Conservation (phyloP, 2,113 vertebrate genomes). For the Larimichthys polyactis region DNA sequence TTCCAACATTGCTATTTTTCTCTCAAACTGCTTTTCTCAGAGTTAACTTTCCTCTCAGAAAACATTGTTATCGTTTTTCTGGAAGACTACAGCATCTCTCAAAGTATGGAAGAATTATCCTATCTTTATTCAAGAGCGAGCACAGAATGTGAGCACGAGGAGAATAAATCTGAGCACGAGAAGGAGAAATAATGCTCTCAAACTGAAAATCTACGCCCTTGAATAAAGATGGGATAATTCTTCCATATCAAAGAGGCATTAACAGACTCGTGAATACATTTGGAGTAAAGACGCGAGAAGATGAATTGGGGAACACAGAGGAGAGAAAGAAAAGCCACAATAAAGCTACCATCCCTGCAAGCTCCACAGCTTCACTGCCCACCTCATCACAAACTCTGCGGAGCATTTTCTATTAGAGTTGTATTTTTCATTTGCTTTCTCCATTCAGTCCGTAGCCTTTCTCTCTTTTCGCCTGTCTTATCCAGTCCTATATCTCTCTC, state of each 20-base stretch:
- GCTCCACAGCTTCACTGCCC: conserved; percentile 34
- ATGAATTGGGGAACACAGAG: not conserved
- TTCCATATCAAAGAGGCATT: conserved; percentile 1
- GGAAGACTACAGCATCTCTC: conserved; percentile 4
- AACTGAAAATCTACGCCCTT: too few species aligned
- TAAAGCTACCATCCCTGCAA: not conserved
- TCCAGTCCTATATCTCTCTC: conserved; percentile 19
- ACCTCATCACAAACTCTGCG: conserved; percentile 20
- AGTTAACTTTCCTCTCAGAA: not conserved
- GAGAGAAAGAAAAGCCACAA: conserved; percentile 31
- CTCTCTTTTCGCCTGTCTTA: conserved; percentile 8
- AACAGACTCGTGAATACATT: conserved; percentile 18
- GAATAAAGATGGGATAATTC: too few species aligned
- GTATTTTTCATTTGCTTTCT: not conserved
- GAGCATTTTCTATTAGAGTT: conserved; percentile 53
- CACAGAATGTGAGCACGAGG: too few species aligned
- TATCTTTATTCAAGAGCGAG: too few species aligned
- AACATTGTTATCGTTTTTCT: not conserved
- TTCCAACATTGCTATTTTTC: not conserved
- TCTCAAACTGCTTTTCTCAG: not conserved
- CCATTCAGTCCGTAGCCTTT: conserved; percentile 1
- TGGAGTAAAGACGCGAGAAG: conserved; percentile 2
- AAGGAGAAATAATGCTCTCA: too few species aligned
- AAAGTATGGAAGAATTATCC: too few species aligned
- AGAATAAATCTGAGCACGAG: too few species aligned